Percentiles rank a stretch among this genome's conserved stretches.
These are phyloP conservation scores for Notolepis coatsorum DNA, from an alignment of 2,797 vertebrate species.

Conservation along the genomic window DNA sequence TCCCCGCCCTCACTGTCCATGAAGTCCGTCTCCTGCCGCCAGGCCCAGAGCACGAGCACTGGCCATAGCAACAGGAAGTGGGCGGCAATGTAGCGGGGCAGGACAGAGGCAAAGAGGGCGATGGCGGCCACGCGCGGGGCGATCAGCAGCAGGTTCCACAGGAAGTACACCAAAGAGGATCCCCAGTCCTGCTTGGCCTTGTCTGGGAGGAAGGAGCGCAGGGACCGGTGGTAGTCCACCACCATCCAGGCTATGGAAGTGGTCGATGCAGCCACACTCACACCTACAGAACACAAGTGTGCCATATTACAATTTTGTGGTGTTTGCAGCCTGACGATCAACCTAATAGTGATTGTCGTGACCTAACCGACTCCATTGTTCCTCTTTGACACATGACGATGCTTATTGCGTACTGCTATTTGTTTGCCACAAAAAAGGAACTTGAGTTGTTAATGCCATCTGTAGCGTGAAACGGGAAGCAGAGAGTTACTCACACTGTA, in stretches of 20 bases:
- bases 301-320: not conserved
- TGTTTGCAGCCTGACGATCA: not conserved
- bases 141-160: slow-evolving; percentile 94
- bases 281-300: slow-evolving; percentile 72
- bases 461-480: no score
- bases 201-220: slow-evolving; percentile 90
- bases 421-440: no score
- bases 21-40: slow-evolving; percentile 86
- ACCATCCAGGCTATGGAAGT: slow-evolving; percentile 93
- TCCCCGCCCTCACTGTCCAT: slow-evolving; percentile 86
- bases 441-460: no score
- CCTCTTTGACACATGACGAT: not conserved
- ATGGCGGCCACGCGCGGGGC: slow-evolving; percentile 85
- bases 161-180: slow-evolving; percentile 87
- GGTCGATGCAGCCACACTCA: slow-evolving; percentile 85
- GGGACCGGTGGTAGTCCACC: slow-evolving; percentile 93
- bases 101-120: slow-evolving; percentile 86
- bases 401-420: no score
- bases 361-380: not conserved
- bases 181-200: slow-evolving; percentile 82
- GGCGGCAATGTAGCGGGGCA: slow-evolving; percentile 70
- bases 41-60: slow-evolving; percentile 86
- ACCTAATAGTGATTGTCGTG: not conserved
- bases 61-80: slow-evolving; percentile 88
- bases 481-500: slow-evolving; percentile 87